Conservation (phyloP, 2,888 invertebrate species). For the Chymomyza procnemis region DNA sequence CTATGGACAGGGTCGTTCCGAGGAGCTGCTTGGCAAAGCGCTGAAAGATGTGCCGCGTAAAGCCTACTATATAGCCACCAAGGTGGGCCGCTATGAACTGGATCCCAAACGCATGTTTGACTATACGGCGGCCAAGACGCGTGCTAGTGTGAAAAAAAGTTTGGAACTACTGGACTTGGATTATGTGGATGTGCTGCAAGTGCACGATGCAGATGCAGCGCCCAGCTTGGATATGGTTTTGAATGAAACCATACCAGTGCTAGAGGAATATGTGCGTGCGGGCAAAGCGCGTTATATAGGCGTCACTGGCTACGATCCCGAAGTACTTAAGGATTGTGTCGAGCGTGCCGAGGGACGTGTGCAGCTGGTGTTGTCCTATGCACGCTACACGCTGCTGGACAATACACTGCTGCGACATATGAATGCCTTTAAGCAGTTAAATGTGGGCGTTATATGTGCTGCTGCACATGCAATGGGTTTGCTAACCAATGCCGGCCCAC, state of each 20-base stretch:
- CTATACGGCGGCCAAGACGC: conserved; percentile 87
- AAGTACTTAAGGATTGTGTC: conserved; percentile 86
- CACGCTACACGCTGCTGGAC: conserved; percentile 89
- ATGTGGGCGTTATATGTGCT: conserved; percentile 90
- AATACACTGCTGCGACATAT: conserved; percentile 86
- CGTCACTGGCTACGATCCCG: conserved; percentile 91
- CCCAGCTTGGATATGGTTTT: conserved; percentile 86
- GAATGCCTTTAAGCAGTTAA: conserved; percentile 80
- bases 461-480: conserved; percentile 90
- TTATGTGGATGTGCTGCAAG: conserved; percentile 94
- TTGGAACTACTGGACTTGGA: conserved; percentile 85
- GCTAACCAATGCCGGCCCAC: conserved; percentile 86
- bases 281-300: conserved; percentile 90
- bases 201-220: conserved; percentile 96
- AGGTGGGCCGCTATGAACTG: conserved; percentile 90
- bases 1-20: conserved; percentile 94
- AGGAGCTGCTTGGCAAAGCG: conserved; percentile 89
- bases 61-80: conserved; percentile 93
- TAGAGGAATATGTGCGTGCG: conserved; percentile 85
- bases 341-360: conserved; percentile 80
- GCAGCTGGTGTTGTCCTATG: conserved; percentile 83
- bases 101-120: conserved; percentile 89
- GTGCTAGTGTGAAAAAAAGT: conserved; percentile 87
- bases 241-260: conserved; percentile 90
- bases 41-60: conserved; percentile 87